Percentiles rank a stretch among this genome's conserved stretches.
Conservation (phyloP, 2,113 vertebrate species). For the Rhagologus leucostigma region DNA sequence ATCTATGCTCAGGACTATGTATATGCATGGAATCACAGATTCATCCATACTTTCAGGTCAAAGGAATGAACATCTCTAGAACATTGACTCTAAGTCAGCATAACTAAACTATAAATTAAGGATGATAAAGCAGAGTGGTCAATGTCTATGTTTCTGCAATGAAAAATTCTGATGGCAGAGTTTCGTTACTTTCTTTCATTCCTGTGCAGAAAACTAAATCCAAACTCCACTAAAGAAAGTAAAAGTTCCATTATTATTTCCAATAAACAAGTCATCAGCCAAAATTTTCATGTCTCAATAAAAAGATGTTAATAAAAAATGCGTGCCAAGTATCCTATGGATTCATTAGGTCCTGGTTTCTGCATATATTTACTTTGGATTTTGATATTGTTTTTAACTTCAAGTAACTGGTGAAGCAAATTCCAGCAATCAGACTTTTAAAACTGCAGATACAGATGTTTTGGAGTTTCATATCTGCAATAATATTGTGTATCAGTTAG, state of each 20-base stretch:
- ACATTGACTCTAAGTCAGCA: neutral
- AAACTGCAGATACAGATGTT: neutral
- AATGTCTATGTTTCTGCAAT: neutral
- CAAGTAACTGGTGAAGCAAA: neutral
- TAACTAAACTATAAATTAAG: neutral
- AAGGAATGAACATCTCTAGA: neutral
- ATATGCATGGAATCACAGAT: neutral
- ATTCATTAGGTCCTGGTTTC: neutral
- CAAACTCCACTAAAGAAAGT: neutral
- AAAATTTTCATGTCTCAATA: neutral
- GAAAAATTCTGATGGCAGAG: neutral
- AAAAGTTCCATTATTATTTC: neutral
- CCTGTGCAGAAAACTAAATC: neutral
- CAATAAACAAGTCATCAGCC: neutral
- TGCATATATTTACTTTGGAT: neutral
- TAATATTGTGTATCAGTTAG: neutral
- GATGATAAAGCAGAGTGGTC: neutral
- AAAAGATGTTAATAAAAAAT: neutral
- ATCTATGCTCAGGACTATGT: neutral
- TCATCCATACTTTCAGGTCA: neutral
- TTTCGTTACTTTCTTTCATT: neutral
- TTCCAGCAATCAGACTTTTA: neutral
- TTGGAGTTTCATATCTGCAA: neutral
- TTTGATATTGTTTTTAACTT: neutral
- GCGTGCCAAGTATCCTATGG: neutral